Base-by-base conservation (phyloP, 2,113 vertebrate genomes). In the rabbit (Oryctolagus cuniculus) region DNA sequence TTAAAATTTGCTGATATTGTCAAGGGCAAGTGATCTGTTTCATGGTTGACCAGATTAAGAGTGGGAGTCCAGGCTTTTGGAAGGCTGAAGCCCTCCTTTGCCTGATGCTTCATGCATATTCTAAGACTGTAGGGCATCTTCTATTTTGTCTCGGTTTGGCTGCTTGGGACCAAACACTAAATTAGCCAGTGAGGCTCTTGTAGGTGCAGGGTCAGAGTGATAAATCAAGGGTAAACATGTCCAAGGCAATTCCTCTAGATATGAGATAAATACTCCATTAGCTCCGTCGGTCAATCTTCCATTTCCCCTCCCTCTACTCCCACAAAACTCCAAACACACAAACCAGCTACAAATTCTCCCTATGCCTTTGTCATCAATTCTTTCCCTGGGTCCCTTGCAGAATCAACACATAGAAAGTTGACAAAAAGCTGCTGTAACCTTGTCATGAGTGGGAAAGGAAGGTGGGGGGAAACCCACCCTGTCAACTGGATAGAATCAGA, bases 1-100 rank as follows among this genome's bases (percentile, higher is more conserved):
- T 91, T 94, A 74, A 69, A 91, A 95, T 92, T 63, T 81, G 84
- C 85, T 64, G 72, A 72, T 78, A 77, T 80, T 69, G 34, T 87
- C 81, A 64, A 31, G 34, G 44, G 34, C 70, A 58, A 95, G 27
- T 34, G 87, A 93, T 78, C 53, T 78, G 27, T 88, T 87, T 79
- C 70, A 84, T 27, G 67, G 38, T 7, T 75, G 84, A 78, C 63
- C 85, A 13, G 63, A 73, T 87, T 80, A 64, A 72, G 34, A 11
- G 64, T 22, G 3, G 34, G 29, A 72, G 13, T 9, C 8, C 75
- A 95, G 77, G 13, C 29, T 81, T 81, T 81, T 27, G n/a, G 80
- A 49, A 91, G 36, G 38, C 22, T 15, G 4, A 17, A 25, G 1
- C 22, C 36, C 55, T 80, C 36, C 31, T 81, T 34, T 5, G n/a